Conservation (phyloP, 2,113 vertebrate species). For the Siniperca knerii region DNA sequence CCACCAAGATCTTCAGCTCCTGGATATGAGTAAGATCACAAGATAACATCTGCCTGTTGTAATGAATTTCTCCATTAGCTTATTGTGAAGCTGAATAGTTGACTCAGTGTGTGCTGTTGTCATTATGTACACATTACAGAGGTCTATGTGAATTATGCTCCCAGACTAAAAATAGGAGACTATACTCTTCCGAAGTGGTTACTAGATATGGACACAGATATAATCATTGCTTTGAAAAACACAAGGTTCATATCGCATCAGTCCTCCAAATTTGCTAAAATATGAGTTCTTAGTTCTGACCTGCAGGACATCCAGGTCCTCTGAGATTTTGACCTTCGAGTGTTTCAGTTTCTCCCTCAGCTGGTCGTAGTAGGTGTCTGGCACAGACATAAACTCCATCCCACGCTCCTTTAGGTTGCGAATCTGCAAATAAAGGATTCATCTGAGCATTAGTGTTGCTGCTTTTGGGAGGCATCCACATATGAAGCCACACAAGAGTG, state of each 20-base stretch:
- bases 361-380: constrained; percentile 89
- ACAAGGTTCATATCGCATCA: neutral
- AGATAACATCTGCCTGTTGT: neutral
- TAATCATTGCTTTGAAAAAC: neutral
- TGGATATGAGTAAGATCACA: constrained; percentile 60
- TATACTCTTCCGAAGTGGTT: neutral
- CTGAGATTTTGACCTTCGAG: constrained; percentile 90
- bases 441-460: neutral
- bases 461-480: neutral
- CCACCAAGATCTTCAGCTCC: constrained; percentile 95
- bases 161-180: neutral
- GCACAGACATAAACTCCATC: constrained; percentile 92
- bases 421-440: constrained; percentile 81
- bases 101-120: neutral
- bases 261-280: neutral
- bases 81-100: neutral
- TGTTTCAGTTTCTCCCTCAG: constrained; percentile 89
- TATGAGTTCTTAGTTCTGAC: constrained; percentile 72
- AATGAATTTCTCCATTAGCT: neutral
- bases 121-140: neutral
- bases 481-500: neutral
- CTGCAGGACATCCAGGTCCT: constrained; percentile 89
- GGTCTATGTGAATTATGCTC: too few relatives aligned
- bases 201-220: neutral
- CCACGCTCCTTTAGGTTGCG: constrained; percentile 91